phyloP scores from a whole-genome alignment of 2,113 vertebrate species.

The Leptobrachium leishanense region DNA sequence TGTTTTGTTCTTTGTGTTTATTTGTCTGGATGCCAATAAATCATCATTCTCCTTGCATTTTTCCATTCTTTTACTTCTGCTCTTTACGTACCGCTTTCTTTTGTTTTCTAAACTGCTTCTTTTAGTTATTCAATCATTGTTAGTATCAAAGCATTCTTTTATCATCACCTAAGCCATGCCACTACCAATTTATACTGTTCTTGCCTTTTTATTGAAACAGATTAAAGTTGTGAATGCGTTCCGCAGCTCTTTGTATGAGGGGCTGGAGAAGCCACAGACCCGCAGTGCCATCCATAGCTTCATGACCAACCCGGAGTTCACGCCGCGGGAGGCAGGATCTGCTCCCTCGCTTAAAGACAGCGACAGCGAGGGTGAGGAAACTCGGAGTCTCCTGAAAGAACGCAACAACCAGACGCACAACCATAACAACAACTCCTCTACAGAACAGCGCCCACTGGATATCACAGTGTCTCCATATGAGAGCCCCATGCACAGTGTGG shows the following conservation, averaged over 20 bases:
- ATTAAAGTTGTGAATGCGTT: conserved; percentile 98
- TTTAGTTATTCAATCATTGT: conserved; percentile 55
- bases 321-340: conserved; percentile 81
- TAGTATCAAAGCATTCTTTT: conserved; percentile 52
- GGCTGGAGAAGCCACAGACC: conserved; percentile 85
- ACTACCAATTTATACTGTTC: conserved; percentile 49
- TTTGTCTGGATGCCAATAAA: background rate
- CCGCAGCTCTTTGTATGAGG: conserved; percentile 89
- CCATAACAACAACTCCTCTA: conserved; percentile 70
- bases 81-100: conserved; percentile 46
- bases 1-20: conserved; percentile 16
- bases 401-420: conserved; percentile 58
- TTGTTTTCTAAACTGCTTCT: conserved; percentile 44
- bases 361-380: conserved; percentile 68
- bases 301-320: conserved; percentile 93
- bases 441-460: conserved; percentile 62
- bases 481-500: conserved; percentile 69
- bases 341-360: conserved; percentile 73
- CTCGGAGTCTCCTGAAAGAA: conserved; percentile 57
- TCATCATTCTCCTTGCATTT: background rate
- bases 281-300: conserved; percentile 96
- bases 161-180: conserved; percentile 41
- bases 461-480: conserved; percentile 55
- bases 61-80: conserved; percentile 4
- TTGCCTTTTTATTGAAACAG: conserved; percentile 64